Evolutionary conservation across 2,888 invertebrate genomes (phyloP).

Genomic region (Rotaria macrura): DNA sequence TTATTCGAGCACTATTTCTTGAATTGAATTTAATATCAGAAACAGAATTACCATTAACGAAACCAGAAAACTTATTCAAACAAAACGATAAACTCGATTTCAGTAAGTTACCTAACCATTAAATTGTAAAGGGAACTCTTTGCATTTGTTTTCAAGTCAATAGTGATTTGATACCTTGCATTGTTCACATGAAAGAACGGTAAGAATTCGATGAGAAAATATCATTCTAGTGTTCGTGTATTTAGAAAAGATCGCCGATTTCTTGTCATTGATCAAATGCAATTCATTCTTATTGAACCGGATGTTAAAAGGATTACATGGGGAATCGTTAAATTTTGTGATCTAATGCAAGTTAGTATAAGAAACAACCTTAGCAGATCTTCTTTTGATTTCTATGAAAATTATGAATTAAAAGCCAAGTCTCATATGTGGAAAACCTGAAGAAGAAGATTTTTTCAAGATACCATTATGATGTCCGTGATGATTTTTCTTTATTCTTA

Average conservation of each 20-base stretch:
- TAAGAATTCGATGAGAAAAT: slow-evolving; percentile 35
- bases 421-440: no score
- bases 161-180: slow-evolving; percentile 90
- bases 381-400: no score
- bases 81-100: slow-evolving; percentile 30
- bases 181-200: slow-evolving; percentile 72
- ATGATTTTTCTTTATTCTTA: no score
- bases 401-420: no score
- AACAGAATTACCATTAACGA: slow-evolving; percentile 74
- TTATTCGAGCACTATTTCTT: slow-evolving; percentile 57
- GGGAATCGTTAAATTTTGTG: slow-evolving; percentile 95
- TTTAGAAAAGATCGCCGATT: slow-evolving; percentile 67
- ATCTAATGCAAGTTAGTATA: slow-evolving; percentile 61
- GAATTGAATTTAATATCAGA: slow-evolving; percentile 71
- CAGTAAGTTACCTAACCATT: not conserved
- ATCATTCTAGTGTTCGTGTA: not conserved
- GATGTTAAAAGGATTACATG: slow-evolving; percentile 84
- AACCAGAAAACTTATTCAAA: slow-evolving; percentile 74
- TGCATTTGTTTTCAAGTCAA: slow-evolving; percentile 61
- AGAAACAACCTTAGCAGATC: not conserved
- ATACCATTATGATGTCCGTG: no score
- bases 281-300: slow-evolving; percentile 90
- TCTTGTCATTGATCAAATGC: slow-evolving; percentile 83
- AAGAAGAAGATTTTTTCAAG: no score
- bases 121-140: not conserved